phyloP scores from a whole-genome alignment of 2,113 vertebrate genomes.

The Mormoops blainvillei region DNA sequence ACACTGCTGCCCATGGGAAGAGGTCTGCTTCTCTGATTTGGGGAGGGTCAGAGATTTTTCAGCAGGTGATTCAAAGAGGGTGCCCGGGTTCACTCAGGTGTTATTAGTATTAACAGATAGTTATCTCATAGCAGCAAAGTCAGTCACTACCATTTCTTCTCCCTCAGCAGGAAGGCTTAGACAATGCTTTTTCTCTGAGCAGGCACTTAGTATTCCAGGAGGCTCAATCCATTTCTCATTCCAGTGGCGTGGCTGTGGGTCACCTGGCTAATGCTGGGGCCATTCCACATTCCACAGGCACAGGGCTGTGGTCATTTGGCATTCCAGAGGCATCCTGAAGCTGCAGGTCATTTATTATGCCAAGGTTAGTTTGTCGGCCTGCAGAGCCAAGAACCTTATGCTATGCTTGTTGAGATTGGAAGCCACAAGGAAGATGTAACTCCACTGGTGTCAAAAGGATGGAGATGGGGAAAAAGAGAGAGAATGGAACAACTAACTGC shows the following conservation, averaged over 20 bases:
- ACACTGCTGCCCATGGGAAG: background rate
- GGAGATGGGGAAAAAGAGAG: slow-evolving; percentile 29
- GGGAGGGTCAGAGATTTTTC: background rate
- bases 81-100: background rate
- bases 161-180: background rate
- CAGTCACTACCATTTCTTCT: background rate
- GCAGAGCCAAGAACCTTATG: slow-evolving; percentile 10
- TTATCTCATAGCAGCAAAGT: background rate
- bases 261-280: slow-evolving; percentile 42
- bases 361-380: slow-evolving; percentile 52
- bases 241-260: slow-evolving; percentile 31
- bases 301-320: slow-evolving; percentile 47
- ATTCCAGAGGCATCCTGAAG: slow-evolving; percentile 59
- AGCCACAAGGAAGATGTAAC: slow-evolving; percentile 13
- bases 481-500: slow-evolving; percentile 20
- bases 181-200: background rate
- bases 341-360: slow-evolving; percentile 75
- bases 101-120: background rate
- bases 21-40: background rate
- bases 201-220: slow-evolving; percentile 14
- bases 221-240: slow-evolving; percentile 32
- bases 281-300: slow-evolving; percentile 50
- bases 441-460: background rate
- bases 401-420: background rate
- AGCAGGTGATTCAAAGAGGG: background rate